Evolutionary conservation across 2,888 invertebrate genomes (phyloP).

Genomic region (Thecocarcelia acutangulata): DNA sequence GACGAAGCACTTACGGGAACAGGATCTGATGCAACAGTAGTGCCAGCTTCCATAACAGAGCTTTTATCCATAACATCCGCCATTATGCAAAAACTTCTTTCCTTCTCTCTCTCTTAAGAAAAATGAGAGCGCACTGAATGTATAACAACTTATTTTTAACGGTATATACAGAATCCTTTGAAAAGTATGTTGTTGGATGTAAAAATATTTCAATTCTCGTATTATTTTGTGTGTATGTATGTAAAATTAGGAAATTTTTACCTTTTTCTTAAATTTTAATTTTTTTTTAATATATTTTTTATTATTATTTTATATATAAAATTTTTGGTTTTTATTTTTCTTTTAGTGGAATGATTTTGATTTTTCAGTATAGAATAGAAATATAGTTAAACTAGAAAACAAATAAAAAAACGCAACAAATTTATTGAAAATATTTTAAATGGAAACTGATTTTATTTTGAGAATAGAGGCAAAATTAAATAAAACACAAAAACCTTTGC

Average conservation of each 20-base stretch:
- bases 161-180: constrained; percentile 70
- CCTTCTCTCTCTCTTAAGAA: constrained; percentile 12
- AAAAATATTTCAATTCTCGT: constrained; percentile 59
- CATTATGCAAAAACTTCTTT: constrained; percentile 72
- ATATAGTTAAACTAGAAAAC: constrained; percentile 41
- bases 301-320: constrained; percentile 49
- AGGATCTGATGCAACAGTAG: constrained; percentile 72
- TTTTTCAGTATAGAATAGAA: constrained; percentile 33
- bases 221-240: constrained; percentile 61
- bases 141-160: constrained; percentile 41
- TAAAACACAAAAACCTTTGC: background rate
- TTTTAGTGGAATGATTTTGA: constrained; percentile 59
- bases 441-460: background rate
- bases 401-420: constrained; percentile 15
- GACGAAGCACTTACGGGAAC: constrained; percentile 49
- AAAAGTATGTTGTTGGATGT: constrained; percentile 63
- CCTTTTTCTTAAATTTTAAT: constrained; percentile 38
- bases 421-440: constrained; percentile 19
- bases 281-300: constrained; percentile 34
- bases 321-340: constrained; percentile 49
- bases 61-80: constrained; percentile 80
- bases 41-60: constrained; percentile 78
- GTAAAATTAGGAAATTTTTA: constrained; percentile 66
- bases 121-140: constrained; percentile 36
- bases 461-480: constrained; percentile 6